Evolutionary conservation across 53 echinoderm and acorn worm species (phyloP).

Genomic region (Echinometra lucunter): DNA sequence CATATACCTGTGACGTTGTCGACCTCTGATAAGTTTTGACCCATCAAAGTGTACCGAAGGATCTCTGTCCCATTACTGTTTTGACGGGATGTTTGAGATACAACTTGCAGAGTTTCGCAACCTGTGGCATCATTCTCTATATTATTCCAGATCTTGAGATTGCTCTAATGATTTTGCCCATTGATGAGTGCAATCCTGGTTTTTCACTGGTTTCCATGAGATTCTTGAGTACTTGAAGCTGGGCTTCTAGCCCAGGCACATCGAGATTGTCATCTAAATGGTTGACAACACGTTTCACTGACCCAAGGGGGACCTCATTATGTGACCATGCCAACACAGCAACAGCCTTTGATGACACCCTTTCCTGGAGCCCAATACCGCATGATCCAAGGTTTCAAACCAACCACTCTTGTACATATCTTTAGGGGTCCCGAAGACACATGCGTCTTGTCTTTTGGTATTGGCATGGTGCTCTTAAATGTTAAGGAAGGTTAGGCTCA

Average conservation of each 20-base stretch:
- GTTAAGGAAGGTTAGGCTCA: not conserved
- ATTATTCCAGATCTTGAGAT: not conserved
- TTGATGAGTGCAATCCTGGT: not conserved
- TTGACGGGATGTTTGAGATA: conserved; percentile 6
- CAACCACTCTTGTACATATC: not conserved
- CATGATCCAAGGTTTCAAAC: not conserved
- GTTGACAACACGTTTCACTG: not conserved
- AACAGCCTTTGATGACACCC: not conserved
- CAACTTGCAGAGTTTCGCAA: not conserved
- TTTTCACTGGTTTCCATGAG: not conserved
- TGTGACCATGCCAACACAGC: no score
- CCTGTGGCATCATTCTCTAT: conserved; percentile 13
- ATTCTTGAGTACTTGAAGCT: not conserved
- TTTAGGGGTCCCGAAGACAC: not conserved
- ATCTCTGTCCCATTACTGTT: conserved; percentile 25
- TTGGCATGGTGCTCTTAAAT: not conserved
- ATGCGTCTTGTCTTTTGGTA: not conserved
- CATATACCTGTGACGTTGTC: conserved; percentile 45
- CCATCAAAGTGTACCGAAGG: not conserved
- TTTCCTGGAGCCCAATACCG: not conserved
- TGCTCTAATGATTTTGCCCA: not conserved
- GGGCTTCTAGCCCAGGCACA: not conserved
- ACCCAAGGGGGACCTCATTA: not conserved
- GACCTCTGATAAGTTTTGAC: not conserved
- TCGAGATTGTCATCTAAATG: not conserved